Evolutionary conservation across 2,113 vertebrate species (phyloP).

Genomic region (Dicentrarchus labrax): DNA sequence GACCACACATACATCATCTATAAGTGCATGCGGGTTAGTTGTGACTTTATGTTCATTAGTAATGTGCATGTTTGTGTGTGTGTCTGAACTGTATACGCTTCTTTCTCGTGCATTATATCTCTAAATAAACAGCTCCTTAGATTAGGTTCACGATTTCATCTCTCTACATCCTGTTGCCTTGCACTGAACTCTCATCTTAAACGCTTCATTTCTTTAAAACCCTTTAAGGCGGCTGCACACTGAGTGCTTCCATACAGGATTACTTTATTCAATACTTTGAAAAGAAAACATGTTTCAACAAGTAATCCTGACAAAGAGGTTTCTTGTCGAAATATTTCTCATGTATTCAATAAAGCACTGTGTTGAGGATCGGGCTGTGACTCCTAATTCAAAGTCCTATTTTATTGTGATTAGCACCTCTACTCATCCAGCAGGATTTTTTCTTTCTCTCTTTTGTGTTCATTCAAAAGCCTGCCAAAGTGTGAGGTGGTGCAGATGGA

Average conservation of each 20-base stretch:
- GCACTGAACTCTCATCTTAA: conserved; percentile 38
- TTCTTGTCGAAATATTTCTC: conserved; percentile 41
- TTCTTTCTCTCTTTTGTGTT: conserved; percentile 20
- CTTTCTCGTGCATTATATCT: background rate
- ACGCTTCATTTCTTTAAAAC: conserved; percentile 32
- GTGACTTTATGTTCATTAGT: background rate
- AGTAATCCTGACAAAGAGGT: conserved; percentile 56
- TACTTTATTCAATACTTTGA: conserved; percentile 48
- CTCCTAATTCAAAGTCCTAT: conserved; percentile 51
- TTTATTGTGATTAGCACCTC: conserved; percentile 61
- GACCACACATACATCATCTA: background rate
- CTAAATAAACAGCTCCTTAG: conserved; percentile 22
- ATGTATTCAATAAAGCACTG: conserved; percentile 30
- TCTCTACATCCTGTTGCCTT: background rate
- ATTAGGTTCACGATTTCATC: conserved; percentile 20
- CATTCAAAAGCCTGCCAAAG: conserved; percentile 28
- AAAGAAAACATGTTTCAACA: conserved; percentile 56
- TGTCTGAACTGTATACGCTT: background rate
- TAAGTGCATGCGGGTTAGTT: background rate
- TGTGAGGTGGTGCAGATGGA: conserved; percentile 19
- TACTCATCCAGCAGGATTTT: conserved; percentile 30
- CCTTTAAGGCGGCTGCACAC: conserved; percentile 15
- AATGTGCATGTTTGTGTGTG: background rate
- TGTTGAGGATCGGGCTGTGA: background rate
- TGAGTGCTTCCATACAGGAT: conserved; percentile 39